Evolutionary conservation across 2,113 vertebrate species (phyloP).

Genomic region (Daubentonia madagascariensis): DNA sequence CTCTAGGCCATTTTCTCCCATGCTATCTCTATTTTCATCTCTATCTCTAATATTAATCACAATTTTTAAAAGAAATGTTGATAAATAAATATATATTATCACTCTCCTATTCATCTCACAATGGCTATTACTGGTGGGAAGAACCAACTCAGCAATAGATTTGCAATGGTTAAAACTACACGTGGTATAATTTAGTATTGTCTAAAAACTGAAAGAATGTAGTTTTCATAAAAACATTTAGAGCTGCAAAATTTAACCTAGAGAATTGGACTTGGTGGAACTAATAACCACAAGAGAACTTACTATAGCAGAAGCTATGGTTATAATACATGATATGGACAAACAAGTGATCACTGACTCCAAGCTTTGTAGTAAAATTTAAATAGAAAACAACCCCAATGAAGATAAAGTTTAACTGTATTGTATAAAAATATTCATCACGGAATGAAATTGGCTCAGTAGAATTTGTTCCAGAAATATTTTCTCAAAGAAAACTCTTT

Average conservation of each 20-base stretch:
- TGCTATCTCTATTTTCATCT: not conserved
- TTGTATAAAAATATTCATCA: not conserved
- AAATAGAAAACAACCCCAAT: not conserved
- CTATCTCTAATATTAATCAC: not conserved
- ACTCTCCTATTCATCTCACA: not conserved
- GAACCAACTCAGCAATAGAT: not conserved
- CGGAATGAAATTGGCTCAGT: not conserved
- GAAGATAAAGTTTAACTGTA: not conserved
- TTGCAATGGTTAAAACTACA: not conserved
- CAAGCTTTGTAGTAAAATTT: not conserved
- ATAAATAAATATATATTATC: not conserved
- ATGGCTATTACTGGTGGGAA: not conserved
- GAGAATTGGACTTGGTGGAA: not conserved
- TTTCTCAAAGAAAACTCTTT: not conserved
- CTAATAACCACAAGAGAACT: not conserved
- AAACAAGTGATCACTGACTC: not conserved
- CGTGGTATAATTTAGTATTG: not conserved
- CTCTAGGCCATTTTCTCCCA: not conserved
- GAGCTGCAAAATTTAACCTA: not conserved
- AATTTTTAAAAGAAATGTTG: not conserved
- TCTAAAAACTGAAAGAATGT: not conserved
- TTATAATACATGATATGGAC: not conserved
- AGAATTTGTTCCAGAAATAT: not conserved
- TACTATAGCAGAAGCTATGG: not conserved
- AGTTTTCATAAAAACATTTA: constrained; percentile 7